Conservation (phyloP, 2,888 invertebrate species). For the Lasioglossum morio region DNA sequence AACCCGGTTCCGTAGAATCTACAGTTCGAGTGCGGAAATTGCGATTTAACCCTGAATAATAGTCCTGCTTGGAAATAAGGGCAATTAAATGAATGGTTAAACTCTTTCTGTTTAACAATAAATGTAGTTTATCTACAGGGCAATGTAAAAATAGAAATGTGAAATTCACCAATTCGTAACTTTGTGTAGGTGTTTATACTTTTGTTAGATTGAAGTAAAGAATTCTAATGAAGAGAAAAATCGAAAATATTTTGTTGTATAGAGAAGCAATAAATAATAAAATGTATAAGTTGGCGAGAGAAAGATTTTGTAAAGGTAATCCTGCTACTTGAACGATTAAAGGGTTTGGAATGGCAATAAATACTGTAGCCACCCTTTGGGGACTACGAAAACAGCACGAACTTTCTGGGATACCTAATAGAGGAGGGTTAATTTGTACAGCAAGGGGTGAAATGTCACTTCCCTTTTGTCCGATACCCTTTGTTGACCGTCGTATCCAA, state of each 20-base stretch:
- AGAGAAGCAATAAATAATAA: not conserved
- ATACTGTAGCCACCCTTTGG: not conserved
- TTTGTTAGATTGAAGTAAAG: not conserved
- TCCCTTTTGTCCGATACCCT: conserved; percentile 9
- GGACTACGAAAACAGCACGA: not conserved
- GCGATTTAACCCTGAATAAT: not conserved
- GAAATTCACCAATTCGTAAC: not conserved
- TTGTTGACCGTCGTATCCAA: conserved; percentile 2
- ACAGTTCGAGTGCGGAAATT: not conserved
- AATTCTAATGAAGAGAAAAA: not conserved
- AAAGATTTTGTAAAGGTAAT: not conserved
- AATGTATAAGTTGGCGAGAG: not conserved
- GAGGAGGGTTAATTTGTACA: conserved; percentile 7
- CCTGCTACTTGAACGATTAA: not conserved
- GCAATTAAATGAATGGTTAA: not conserved
- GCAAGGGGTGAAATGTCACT: conserved; percentile 11
- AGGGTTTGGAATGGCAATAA: not conserved
- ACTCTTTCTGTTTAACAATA: not conserved
- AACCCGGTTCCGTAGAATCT: not conserved
- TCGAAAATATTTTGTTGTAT: not conserved
- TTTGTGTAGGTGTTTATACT: not conserved
- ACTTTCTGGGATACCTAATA: conserved; percentile 5
- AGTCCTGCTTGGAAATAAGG: not conserved
- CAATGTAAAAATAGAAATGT: not conserved
- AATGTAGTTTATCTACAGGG: too few species aligned